Base-by-base conservation (phyloP, 2,113 vertebrate species). In the Heterochromis multidens region DNA sequence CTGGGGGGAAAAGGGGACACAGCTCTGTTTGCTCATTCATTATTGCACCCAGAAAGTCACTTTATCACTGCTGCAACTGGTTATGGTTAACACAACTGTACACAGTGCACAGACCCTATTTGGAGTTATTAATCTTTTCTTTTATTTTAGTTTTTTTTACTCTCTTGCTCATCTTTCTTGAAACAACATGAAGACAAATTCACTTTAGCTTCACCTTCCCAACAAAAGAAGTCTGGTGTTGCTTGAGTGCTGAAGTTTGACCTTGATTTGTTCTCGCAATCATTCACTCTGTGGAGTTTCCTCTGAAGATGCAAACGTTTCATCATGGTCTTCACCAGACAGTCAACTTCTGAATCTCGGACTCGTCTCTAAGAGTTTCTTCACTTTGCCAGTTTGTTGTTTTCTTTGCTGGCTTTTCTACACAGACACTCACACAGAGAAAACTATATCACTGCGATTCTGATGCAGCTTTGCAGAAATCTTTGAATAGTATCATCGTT, bases 11-110 rank as follows among this genome's bases (percentile, higher is more conserved):
- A 21, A 6, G 13, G 2, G 16, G 14, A 65, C 79, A 81, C 83
- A 35, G 57, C 80, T 74, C 87, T 89, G 94, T 95, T 95, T 95
- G 94, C 85, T 95, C 94, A 94, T 96, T 95, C 94, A 94, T 95
- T 91, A 82, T 86, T 86, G 25, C 79, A 82, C 57, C 62, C 67
- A 63, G 37, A 87, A 85, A 88, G 84, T 80, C 49, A 57, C 49
- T 52, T n/a, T 21, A 83, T 43, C 67, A 77, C 82, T 92, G 94
- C 95, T 96, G 94, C 93, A 92, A 88, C 82, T 86, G 94, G 95
- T 93, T 63, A 89, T 88, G 94, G 94, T 92, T 81, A 92, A 94
- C 83, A 82, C 78, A 89, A 86, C 87, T 91, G 79, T 83, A 27
- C 16, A 12, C n/a, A 13, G 21, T 33, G 67, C 80, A 82, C 74